Base-by-base conservation (phyloP, 2,113 vertebrate species). In the Callopanchax toddi region DNA sequence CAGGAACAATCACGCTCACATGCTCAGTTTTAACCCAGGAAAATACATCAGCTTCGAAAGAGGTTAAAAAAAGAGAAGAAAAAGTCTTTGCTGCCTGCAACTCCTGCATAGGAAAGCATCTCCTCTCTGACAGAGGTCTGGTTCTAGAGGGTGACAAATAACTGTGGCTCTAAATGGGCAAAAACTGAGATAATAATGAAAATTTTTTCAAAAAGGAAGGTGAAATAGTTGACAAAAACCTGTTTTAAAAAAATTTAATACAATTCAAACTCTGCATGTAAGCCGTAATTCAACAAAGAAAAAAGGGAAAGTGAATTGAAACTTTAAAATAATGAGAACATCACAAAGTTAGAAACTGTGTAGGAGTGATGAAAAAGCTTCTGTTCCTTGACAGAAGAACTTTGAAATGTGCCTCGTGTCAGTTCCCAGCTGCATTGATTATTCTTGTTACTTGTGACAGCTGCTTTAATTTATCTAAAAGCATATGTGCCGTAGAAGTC, bases 41-140 rank as follows among this genome's bases (percentile, higher is more conserved):
- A 37, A 64, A 60, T 55, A 55, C 64, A 52, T 76, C 50, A 6
- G n/a, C 40, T 69, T 55, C 44, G 5, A 39, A 29, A 34, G 60
- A 11, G 29, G 10, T 34, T 55, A 25, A 62, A 60, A 58, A n/a
- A 25, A 23, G 49, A 32, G 29, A 32, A 32, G 29, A 55, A 22
- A 54, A 26, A 11, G 18, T 58, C 34, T 21, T 3, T 16, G 18
- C 40, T 61, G 46, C 37, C 45, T 22, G 26, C 62, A 34, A 22
- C 42, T 53, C n/a, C n/a, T 45, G 20, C 51, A 63, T 62, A 42
- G 54, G 2, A 23, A 16, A 3, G 2, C 45, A 44, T 23, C 22
- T 68, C 22, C 58, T 36, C 23, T 57, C 40, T 48, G 17, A 60
- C 53, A 6, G 43, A 52, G 18, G 46, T 32, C 36, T 7, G 16